Conservation (phyloP, 2,888 invertebrate genomes). For the Patella ulyssiponensis region DNA sequence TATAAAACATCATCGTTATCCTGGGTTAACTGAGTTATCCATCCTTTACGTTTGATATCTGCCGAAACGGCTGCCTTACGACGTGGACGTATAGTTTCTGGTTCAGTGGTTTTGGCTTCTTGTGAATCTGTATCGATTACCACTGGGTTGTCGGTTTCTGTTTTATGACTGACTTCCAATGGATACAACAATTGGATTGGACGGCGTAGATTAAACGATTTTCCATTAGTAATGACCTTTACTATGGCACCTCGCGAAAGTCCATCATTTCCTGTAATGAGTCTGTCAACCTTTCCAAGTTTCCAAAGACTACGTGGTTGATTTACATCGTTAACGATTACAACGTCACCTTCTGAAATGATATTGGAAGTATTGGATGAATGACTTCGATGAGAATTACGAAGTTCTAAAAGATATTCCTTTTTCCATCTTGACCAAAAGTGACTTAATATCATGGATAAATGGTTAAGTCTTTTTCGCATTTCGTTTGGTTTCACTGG, state of each 20-base stretch:
- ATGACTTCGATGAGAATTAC: neutral
- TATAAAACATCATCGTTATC: neutral
- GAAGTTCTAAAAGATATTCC: neutral
- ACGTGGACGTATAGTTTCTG: conserved; percentile 4
- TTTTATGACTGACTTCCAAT: neutral
- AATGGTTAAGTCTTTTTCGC: neutral
- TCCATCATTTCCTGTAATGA: neutral
- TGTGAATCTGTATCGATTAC: neutral
- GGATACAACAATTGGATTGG: conserved; percentile 1
- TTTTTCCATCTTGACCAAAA: neutral
- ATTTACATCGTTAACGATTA: neutral
- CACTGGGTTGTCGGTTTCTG: neutral
- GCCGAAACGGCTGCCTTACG: neutral
- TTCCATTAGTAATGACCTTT: neutral
- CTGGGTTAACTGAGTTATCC: neutral
- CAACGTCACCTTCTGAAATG: neutral
- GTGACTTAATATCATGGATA: neutral
- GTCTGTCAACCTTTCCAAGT: neutral
- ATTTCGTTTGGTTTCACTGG: neutral
- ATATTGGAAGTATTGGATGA: neutral
- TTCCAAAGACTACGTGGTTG: neutral
- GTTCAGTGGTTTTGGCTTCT: neutral
- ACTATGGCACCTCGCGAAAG: neutral
- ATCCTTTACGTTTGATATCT: neutral
- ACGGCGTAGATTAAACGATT: neutral